A percentile compares a stretch with the other conserved stretches of the same genome.
These are phyloP conservation scores for Linepithema humile DNA, from an alignment of 1,140 invertebrate species.

Conservation along the genomic window DNA sequence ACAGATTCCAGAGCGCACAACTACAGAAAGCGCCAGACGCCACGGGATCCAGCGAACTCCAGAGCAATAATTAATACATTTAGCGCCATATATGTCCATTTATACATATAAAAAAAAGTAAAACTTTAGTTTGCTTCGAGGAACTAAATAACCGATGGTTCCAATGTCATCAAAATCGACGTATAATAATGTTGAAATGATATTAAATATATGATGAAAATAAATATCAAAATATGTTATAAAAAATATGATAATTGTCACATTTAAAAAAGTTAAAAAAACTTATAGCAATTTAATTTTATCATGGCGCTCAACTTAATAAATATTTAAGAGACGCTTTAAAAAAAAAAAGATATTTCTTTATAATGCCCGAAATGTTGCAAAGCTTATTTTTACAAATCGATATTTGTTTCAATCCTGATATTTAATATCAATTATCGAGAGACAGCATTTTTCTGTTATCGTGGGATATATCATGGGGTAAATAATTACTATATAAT, in stretches of 20 bases:
- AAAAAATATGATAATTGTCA: neutral
- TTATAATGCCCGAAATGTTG: neutral
- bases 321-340: neutral
- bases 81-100: neutral
- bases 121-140: no score
- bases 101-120: neutral
- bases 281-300: neutral
- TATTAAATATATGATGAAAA: neutral
- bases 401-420: neutral
- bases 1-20: conserved; percentile 76
- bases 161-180: no score
- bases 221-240: neutral
- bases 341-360: neutral
- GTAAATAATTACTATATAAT: neutral
- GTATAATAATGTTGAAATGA: neutral
- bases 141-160: no score
- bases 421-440: neutral
- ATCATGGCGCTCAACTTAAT: neutral
- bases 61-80: conserved; percentile 60
- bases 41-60: conserved; percentile 67
- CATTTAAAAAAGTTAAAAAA: neutral
- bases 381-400: neutral
- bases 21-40: conserved; percentile 70
- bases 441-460: no score
- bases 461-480: neutral